Evolutionary conservation across 2,797 vertebrate species (phyloP).

Genomic region (Graptemys geographica): DNA sequence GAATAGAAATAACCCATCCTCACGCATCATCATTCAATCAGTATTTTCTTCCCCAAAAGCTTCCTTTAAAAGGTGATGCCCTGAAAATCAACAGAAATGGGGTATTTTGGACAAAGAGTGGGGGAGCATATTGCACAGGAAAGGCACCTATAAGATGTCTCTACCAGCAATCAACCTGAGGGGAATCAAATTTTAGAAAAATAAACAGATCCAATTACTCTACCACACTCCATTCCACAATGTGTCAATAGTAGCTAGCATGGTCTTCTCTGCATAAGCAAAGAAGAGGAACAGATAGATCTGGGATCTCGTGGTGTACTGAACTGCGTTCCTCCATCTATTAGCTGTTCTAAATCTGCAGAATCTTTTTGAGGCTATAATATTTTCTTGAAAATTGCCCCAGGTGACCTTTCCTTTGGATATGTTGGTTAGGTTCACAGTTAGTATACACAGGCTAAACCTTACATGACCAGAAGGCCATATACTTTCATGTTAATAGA

Average conservation of each 20-base stretch:
- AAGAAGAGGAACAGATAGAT: neutral
- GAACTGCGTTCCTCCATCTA: neutral
- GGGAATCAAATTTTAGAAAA: neutral
- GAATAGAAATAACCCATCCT: too few species aligned
- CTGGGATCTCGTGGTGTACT: neutral
- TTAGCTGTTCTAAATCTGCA: neutral
- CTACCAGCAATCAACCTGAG: neutral
- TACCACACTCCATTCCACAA: neutral
- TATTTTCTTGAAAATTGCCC: neutral
- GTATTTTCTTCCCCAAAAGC: neutral
- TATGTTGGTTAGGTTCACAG: neutral
- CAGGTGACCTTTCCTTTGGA: neutral
- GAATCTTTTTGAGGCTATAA: accelerated
- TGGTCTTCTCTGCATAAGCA: neutral
- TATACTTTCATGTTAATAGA: neutral
- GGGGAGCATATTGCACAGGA: neutral
- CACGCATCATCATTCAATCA: neutral
- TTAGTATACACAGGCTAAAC: neutral
- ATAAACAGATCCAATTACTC: neutral
- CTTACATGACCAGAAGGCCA: neutral
- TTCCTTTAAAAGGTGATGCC: neutral
- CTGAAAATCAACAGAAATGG: neutral
- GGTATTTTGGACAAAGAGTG: neutral
- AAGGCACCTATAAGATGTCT: neutral
- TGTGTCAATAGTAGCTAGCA: neutral